A percentile compares a stretch with the other conserved stretches of the same genome.
Conservation (phyloP, 2,113 vertebrate genomes). For the Calyptomena viridis region DNA sequence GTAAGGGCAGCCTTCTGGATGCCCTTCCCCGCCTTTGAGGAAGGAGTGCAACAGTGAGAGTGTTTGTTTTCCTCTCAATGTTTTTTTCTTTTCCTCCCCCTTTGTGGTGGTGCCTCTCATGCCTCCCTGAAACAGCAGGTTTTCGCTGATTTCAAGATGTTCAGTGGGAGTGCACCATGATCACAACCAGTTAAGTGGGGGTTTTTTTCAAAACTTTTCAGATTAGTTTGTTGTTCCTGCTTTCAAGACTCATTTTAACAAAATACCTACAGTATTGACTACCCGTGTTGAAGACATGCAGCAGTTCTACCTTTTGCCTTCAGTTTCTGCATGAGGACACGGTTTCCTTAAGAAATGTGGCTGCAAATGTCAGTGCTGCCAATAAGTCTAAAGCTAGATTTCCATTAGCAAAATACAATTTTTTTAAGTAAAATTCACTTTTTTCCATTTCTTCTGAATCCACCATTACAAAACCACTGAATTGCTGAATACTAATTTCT, state of each 20-base stretch:
- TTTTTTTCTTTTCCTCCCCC: background rate
- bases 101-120: background rate
- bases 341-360: background rate
- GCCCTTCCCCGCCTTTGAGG: background rate
- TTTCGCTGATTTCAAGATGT: background rate
- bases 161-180: background rate
- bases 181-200: background rate
- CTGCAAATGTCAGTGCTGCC: background rate
- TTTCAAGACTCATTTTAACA: background rate
- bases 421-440: background rate
- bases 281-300: background rate
- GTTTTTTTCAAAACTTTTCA: background rate
- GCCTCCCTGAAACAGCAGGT: background rate
- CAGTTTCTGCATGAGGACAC: background rate
- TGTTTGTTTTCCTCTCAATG: background rate
- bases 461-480: background rate
- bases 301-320: background rate
- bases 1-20: background rate
- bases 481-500: background rate
- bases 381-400: background rate
- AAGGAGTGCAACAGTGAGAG: background rate
- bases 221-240: background rate
- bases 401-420: background rate
- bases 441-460: background rate
- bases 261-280: background rate